Evolutionary conservation across 2,888 invertebrate species (phyloP).

Genomic region (Plutella xylostella): DNA sequence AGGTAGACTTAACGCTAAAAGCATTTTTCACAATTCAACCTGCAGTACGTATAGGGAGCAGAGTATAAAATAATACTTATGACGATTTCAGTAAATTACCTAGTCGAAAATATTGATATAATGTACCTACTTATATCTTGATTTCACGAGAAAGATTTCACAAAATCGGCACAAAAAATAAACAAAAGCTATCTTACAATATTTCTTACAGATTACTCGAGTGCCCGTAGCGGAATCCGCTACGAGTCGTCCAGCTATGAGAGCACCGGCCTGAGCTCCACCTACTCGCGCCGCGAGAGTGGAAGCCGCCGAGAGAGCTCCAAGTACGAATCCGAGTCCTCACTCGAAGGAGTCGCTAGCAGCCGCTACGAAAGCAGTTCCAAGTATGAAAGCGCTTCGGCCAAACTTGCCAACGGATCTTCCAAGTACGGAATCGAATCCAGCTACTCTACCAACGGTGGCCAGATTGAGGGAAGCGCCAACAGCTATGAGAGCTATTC

Average conservation of each 20-base stretch:
- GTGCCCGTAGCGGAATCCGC: conserved; percentile 44
- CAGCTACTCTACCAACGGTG: conserved; percentile 21
- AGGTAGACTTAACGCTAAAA: no score
- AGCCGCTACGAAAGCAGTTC: conserved; percentile 51
- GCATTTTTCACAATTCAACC: no score
- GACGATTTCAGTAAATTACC: no score
- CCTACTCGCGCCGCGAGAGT: conserved; percentile 51
- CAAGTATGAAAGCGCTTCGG: conserved; percentile 27
- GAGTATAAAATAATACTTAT: no score
- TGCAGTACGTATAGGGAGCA: no score
- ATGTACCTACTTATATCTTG: no score
- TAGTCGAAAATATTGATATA: no score
- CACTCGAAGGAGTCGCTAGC: conserved; percentile 39
- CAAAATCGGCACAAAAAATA: no score
- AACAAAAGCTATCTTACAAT: background rate
- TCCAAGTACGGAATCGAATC: conserved; percentile 31
- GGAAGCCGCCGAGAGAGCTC: conserved; percentile 44
- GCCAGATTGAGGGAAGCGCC: conserved; percentile 30
- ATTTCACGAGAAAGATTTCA: no score
- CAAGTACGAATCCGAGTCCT: conserved; percentile 35
- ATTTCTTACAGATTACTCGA: conserved; percentile 51
- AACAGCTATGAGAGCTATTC: conserved; percentile 34
- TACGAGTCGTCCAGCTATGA: conserved; percentile 49
- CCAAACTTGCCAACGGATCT: conserved; percentile 5
- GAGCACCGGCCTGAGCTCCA: conserved; percentile 35